Evolutionary conservation across 2,113 vertebrate genomes (phyloP).

Genomic region (Forbesichthys agassizii): DNA sequence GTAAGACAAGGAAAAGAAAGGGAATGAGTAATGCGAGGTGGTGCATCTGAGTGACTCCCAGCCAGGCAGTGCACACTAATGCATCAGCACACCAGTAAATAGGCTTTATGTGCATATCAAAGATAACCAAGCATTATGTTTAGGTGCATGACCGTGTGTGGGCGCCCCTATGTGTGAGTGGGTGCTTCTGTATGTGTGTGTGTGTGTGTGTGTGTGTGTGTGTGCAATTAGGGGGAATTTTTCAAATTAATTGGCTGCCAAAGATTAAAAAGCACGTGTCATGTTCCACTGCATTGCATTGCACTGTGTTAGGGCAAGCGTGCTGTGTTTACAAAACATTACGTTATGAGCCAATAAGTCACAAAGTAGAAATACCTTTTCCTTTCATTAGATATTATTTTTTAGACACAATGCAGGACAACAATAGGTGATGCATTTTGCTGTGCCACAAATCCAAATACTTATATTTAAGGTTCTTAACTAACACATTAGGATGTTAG

Average conservation of each 20-base stretch:
- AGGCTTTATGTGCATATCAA: constrained; percentile 61
- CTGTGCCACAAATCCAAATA: not conserved
- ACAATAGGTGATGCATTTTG: not conserved
- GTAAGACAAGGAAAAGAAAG: not conserved
- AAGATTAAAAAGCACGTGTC: constrained; percentile 48
- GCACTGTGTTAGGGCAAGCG: constrained; percentile 10
- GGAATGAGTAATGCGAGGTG: constrained; percentile 41
- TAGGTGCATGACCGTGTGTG: constrained; percentile 23
- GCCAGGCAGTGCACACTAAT: constrained; percentile 59
- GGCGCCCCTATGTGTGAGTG: not conserved
- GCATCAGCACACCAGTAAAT: constrained; percentile 59
- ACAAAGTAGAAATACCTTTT: constrained; percentile 20
- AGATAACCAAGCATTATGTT: constrained; percentile 49
- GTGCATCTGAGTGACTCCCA: constrained; percentile 44
- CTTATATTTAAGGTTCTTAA: not conserved
- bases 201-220: not conserved
- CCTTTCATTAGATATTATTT: not conserved
- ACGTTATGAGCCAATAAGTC: constrained; percentile 37
- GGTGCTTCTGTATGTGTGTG: not conserved
- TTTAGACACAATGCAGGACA: not conserved
- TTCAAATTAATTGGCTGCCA: constrained; percentile 58
- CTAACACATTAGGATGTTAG: not conserved
- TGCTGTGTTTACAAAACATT: constrained; percentile 14
- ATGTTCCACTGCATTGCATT: constrained; percentile 38
- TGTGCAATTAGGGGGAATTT: not conserved